Percentiles rank a stretch among this genome's conserved stretches.
These are phyloP conservation scores for Orchesellides sinensis DNA, from an alignment of 2,888 invertebrate genomes.

Conservation along the genomic window DNA sequence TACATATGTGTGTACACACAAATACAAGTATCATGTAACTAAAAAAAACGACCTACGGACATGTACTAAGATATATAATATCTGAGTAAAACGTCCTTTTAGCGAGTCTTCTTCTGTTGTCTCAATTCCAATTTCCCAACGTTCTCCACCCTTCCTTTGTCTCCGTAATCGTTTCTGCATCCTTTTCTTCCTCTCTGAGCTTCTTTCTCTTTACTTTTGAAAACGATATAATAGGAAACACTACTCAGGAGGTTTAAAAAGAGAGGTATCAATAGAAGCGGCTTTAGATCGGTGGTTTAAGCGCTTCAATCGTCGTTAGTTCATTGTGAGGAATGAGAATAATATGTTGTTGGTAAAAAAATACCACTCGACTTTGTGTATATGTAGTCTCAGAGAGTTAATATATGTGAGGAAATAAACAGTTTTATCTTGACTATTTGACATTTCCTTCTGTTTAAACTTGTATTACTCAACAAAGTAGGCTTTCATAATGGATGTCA, in stretches of 20 bases:
- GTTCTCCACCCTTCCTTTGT: conserved; percentile 1
- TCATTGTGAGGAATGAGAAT: conserved; percentile 57
- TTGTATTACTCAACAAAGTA: conserved; percentile 30
- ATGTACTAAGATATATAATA: neutral
- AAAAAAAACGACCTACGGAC: neutral
- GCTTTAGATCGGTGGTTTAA: conserved; percentile 51
- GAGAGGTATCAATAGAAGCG: conserved; percentile 24
- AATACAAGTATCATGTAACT: neutral
- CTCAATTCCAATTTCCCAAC: conserved; percentile 9
- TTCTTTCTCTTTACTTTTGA: conserved; percentile 10
- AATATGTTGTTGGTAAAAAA: conserved; percentile 42
- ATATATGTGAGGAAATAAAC: conserved; percentile 29
- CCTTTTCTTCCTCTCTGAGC: neutral
- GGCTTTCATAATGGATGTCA: neutral
- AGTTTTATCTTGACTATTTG: conserved; percentile 52
- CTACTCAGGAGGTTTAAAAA: conserved; percentile 1
- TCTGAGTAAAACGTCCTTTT: neutral
- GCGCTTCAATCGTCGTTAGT: conserved; percentile 61
- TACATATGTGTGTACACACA: neutral
- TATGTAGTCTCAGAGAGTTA: conserved; percentile 4
- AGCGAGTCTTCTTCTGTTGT: conserved; percentile 5
- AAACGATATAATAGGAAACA: neutral
- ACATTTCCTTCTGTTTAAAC: conserved; percentile 58
- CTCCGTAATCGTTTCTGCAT: conserved; percentile 14
- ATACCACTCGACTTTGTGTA: conserved; percentile 14